phyloP scores from a whole-genome alignment of 2,888 invertebrate genomes.

The Stenoptilia bipunctidactyla region DNA sequence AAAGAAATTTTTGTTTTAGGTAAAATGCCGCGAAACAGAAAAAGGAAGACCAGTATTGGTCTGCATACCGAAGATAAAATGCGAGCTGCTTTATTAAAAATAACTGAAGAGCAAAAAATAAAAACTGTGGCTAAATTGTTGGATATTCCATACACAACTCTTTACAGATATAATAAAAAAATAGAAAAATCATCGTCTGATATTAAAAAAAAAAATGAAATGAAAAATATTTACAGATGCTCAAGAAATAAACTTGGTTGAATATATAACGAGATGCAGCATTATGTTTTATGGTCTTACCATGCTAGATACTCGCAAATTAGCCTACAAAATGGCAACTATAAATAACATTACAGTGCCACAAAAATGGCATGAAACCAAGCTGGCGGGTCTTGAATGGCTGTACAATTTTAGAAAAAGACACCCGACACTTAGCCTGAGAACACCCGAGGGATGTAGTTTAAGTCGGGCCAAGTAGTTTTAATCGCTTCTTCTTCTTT shows the following conservation, averaged over 20 bases:
- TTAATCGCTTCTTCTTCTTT: too few relatives aligned
- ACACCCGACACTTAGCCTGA: conserved; percentile 9
- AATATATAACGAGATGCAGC: conserved; percentile 8
- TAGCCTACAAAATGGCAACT: conserved; percentile 13
- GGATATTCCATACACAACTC: conserved; percentile 7
- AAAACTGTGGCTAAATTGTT: conserved; percentile 4
- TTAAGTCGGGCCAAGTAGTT: conserved; percentile 17
- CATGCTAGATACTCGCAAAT: conserved; percentile 10
- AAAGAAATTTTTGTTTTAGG: not conserved
- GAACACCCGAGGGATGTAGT: conserved; percentile 15
- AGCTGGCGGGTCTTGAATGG: conserved; percentile 17
- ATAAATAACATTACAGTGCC: conserved; percentile 10
- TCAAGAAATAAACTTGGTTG: not conserved
- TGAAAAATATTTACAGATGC: conserved; percentile 2
- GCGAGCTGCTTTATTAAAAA: conserved; percentile 7
- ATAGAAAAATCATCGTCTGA: conserved; percentile 2
- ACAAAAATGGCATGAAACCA: too few relatives aligned
- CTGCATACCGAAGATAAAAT: conserved; percentile 11
- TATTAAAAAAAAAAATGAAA: conserved; percentile 3
- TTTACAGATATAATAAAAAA: conserved; percentile 9
- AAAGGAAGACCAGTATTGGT: conserved; percentile 13
- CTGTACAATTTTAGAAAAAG: conserved; percentile 15
- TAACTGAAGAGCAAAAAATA: conserved; percentile 7
- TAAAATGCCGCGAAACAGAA: conserved; percentile 12
- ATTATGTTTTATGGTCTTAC: conserved; percentile 8